A percentile compares a stretch with the other conserved stretches of the same genome.
These are phyloP conservation scores for Desmodus rotundus DNA, from an alignment of 2,113 vertebrate species.

Conservation along the genomic window DNA sequence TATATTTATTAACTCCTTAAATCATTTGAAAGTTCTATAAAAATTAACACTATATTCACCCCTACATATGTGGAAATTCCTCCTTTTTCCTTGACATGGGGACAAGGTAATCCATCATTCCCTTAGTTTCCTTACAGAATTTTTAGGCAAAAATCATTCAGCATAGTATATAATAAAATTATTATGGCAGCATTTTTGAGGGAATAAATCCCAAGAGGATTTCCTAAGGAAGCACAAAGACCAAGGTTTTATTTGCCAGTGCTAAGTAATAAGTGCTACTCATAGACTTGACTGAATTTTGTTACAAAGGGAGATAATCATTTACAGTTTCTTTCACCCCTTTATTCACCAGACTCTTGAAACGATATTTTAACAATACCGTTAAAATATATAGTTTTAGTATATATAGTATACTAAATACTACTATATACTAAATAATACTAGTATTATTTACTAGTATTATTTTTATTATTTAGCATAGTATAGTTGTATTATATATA, in stretches of 20 bases:
- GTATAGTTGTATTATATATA: too few relatives aligned
- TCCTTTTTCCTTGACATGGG: not conserved
- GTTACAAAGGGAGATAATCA: not conserved
- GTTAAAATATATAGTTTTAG: too few relatives aligned
- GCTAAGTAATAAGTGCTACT: not conserved
- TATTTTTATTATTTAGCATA: too few relatives aligned
- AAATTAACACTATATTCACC: not conserved
- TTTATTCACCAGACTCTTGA: not conserved
- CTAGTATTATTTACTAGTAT: too few relatives aligned
- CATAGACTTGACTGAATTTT: not conserved
- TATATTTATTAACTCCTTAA: not conserved
- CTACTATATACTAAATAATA: too few relatives aligned
- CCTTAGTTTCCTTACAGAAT: not conserved
- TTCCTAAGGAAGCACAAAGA: not conserved
- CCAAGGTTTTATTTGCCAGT: not conserved
- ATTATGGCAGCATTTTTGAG: not conserved
- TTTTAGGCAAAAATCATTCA: not conserved
- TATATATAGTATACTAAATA: too few relatives aligned
- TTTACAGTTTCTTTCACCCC: not conserved
- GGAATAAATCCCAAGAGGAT: not conserved
- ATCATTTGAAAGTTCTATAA: not conserved
- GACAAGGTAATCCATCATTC: not conserved
- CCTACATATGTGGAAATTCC: not conserved
- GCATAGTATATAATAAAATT: not conserved
- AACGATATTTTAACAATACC: not conserved